Conservation (phyloP, 2,888 invertebrate genomes). For the Pachycephus smyrnensis region DNA sequence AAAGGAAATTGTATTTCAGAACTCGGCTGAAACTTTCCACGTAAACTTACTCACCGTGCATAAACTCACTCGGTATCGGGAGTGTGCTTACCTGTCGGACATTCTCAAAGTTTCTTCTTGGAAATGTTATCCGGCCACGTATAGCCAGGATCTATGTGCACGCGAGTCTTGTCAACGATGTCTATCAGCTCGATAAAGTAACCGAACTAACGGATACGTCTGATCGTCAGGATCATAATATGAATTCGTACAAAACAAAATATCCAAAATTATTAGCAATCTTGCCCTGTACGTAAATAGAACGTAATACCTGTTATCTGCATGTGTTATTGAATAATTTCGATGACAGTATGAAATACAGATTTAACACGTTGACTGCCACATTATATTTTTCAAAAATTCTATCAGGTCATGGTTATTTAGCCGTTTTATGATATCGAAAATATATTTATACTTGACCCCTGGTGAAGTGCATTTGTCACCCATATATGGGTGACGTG, state of each 20-base stretch:
- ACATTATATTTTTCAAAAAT: too few relatives aligned
- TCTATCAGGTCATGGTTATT: too few relatives aligned
- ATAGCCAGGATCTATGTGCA: background rate
- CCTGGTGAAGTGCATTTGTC: too few relatives aligned
- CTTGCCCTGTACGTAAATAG: too few relatives aligned
- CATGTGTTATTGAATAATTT: background rate
- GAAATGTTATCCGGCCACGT: background rate
- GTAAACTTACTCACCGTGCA: background rate
- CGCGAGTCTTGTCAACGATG: background rate
- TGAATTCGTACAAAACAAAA: background rate
- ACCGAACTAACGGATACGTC: background rate
- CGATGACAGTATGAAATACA: background rate
- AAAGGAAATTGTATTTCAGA: background rate
- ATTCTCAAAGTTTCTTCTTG: background rate
- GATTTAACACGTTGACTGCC: too few relatives aligned
- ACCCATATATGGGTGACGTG: too few relatives aligned
- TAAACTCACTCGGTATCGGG: background rate
- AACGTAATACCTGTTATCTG: too few relatives aligned
- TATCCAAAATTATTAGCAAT: too few relatives aligned
- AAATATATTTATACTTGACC: too few relatives aligned
- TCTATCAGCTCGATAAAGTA: background rate
- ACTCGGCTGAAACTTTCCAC: background rate
- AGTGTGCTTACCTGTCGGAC: background rate
- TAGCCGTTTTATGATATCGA: too few relatives aligned
- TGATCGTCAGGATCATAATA: background rate